A percentile compares a stretch with the other conserved stretches of the same genome.
phyloP scores from a whole-genome alignment of 2,797 vertebrate genomes.

The Lithobates pipiens region DNA sequence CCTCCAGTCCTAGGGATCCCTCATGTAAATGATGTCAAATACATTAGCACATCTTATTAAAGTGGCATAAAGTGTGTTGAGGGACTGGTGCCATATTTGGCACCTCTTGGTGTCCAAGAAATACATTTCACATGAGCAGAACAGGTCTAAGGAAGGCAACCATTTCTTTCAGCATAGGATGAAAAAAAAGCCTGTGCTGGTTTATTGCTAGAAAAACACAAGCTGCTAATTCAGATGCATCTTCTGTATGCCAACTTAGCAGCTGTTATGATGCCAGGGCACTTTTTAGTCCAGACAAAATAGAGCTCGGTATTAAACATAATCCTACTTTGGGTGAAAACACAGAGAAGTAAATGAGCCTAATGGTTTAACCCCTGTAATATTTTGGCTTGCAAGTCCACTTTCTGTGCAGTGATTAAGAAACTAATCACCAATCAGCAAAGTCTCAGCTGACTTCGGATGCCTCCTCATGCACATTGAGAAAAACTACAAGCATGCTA shows the following conservation, averaged over 20 bases:
- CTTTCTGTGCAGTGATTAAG: conserved; percentile 32
- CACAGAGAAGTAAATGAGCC: conserved; percentile 38
- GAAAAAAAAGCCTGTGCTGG: conserved; percentile 18
- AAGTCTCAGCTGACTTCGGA: conserved; percentile 23
- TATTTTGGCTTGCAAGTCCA: conserved; percentile 24
- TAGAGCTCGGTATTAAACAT: conserved; percentile 52
- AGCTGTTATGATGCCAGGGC: conserved; percentile 46
- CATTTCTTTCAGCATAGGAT: conserved; percentile 34
- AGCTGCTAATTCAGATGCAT: conserved; percentile 46
- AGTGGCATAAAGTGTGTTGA: conserved; percentile 16
- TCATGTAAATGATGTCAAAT: conserved; percentile 14
- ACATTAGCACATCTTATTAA: conserved; percentile 10
- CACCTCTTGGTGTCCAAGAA: conserved; percentile 23
- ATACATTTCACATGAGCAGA: conserved; percentile 20
- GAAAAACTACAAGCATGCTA: conserved; percentile 2
- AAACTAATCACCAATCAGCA: conserved; percentile 37
- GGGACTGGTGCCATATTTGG: conserved; percentile 15
- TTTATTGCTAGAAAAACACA: conserved; percentile 51
- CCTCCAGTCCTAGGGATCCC: conserved; percentile 4
- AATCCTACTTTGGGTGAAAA: conserved; percentile 34
- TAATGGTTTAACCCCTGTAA: conserved; percentile 51
- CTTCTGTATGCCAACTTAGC: conserved; percentile 40
- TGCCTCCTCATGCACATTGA: neutral
- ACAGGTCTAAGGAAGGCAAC: conserved; percentile 21
- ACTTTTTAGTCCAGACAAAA: conserved; percentile 50